Evolutionary conservation across 2,797 vertebrate genomes (phyloP).

Genomic region (Meda fulgida): DNA sequence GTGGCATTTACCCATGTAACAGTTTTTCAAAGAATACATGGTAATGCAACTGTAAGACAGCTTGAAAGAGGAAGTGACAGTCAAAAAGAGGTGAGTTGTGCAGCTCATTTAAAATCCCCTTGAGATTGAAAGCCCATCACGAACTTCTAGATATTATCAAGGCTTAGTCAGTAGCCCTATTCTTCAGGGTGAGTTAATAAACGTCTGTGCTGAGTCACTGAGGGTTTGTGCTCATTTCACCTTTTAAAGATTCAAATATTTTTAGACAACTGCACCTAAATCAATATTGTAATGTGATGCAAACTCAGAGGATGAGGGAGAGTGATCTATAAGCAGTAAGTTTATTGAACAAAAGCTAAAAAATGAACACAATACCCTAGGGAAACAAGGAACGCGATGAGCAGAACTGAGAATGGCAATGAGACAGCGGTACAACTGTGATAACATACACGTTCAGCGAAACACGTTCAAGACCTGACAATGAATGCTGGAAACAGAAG

Average conservation of each 20-base stretch:
- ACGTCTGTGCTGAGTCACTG: conserved; percentile 1
- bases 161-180: conserved; percentile 14
- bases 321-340: background rate
- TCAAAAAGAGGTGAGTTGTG: conserved; percentile 10
- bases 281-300: background rate
- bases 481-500: background rate
- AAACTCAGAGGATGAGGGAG: background rate
- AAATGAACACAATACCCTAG: background rate
- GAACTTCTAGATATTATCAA: background rate
- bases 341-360: background rate
- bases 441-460: background rate
- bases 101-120: conserved; percentile 11
- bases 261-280: background rate
- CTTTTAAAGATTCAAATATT: conserved; percentile 32
- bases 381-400: background rate
- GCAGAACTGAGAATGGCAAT: background rate
- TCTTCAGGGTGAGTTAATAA: conserved; percentile 3
- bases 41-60: background rate
- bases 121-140: conserved; percentile 19
- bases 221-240: background rate
- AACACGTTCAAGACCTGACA: background rate
- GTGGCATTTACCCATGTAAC: background rate
- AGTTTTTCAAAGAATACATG: conserved; percentile 12
- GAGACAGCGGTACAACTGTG: background rate
- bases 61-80: background rate